phyloP scores from a whole-genome alignment of 64 coral and sea anemone genomes.

The Montipora capricornis region DNA sequence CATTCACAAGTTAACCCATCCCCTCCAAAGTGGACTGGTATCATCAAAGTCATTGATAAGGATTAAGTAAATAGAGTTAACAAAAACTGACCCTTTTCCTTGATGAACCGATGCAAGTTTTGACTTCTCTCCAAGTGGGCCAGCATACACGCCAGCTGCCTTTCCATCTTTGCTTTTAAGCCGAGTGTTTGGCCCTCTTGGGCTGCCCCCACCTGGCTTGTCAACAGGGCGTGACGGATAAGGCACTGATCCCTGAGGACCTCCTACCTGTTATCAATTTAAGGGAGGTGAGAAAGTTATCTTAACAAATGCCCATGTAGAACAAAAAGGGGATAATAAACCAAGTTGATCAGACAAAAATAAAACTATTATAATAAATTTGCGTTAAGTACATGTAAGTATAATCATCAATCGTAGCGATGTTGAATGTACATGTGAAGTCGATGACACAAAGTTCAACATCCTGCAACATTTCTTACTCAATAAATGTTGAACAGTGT shows the following conservation, averaged over 20 bases:
- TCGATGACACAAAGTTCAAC: too few species aligned
- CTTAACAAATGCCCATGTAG: too few species aligned
- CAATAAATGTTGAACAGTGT: too few species aligned
- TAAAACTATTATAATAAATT: too few species aligned
- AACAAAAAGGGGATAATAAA: too few species aligned
- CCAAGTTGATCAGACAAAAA: too few species aligned
- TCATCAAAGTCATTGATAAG: too few species aligned
- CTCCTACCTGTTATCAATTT: neutral
- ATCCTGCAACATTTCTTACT: too few species aligned
- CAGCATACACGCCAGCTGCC: constrained; percentile 1
- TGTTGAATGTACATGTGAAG: too few species aligned
- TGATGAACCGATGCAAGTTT: constrained; percentile 31
- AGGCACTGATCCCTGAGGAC: neutral
- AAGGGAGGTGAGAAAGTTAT: neutral
- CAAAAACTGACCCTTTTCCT: constrained; percentile 48
- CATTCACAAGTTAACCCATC: neutral
- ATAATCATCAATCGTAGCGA: too few species aligned
- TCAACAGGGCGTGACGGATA: constrained; percentile 8
- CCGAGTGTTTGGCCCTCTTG: constrained; percentile 38
- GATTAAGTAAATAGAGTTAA: neutral
- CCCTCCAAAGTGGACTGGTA: neutral
- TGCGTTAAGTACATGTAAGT: too few species aligned
- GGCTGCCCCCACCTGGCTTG: constrained; percentile 26
- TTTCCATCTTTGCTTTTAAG: constrained; percentile 24
- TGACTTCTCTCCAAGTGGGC: constrained; percentile 22